These are phyloP conservation scores for Planococcus citri DNA, from an alignment of 1,140 invertebrate species.

Conservation along the genomic window DNA sequence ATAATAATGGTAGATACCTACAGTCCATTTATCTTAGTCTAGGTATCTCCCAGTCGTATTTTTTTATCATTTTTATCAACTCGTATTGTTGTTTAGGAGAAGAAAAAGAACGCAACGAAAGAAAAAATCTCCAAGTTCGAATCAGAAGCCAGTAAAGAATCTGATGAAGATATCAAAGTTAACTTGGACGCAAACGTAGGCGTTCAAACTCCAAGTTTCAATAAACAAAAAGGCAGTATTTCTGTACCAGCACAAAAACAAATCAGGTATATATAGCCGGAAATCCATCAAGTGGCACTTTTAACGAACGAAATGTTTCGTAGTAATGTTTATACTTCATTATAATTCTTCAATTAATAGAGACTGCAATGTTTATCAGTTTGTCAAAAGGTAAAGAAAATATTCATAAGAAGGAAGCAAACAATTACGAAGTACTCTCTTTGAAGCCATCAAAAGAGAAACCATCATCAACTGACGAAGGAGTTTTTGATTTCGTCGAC, in stretches of 20 bases:
- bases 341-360: not conserved
- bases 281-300: too few species aligned
- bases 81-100: not conserved
- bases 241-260: conserved; percentile 1
- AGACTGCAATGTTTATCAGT: conserved; percentile 17
- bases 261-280: too few species aligned
- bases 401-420: not conserved
- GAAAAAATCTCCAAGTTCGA: not conserved
- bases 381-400: conserved; percentile 15
- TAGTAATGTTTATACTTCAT: not conserved
- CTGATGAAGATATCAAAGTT: not conserved
- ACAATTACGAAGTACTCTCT: not conserved
- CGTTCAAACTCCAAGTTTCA: not conserved
- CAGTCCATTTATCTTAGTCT: too few species aligned
- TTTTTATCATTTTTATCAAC: not conserved
- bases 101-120: not conserved
- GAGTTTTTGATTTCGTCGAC: conserved; percentile 30
- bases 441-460: not conserved
- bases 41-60: not conserved
- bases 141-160: not conserved
- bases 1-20: conserved; percentile 9
- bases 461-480: conserved; percentile 25
- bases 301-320: not conserved
- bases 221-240: conserved; percentile 8
- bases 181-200: conserved; percentile 1